Conservation (phyloP, 2,888 invertebrate genomes). For the Eristalinus aeneus region DNA sequence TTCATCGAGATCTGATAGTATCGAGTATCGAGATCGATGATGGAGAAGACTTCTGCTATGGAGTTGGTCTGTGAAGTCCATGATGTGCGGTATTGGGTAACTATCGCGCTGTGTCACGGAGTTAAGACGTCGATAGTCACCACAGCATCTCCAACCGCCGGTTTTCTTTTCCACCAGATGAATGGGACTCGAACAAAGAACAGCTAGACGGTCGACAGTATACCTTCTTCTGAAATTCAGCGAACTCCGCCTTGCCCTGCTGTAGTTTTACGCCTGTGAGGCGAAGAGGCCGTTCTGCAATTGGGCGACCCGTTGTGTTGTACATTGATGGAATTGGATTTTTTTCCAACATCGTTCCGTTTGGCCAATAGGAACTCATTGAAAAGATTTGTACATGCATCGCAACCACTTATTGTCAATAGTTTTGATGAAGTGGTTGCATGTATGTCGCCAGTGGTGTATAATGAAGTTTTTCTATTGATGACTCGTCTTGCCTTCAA, state of each 20-base stretch:
- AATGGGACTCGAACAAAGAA: slow-evolving; percentile 2
- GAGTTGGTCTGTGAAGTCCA: too few species aligned
- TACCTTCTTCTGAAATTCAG: background rate
- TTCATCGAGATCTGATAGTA: too few species aligned
- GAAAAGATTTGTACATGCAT: background rate
- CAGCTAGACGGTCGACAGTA: background rate
- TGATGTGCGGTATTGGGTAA: too few species aligned
- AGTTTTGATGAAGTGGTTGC: too few species aligned
- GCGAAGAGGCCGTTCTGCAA: background rate
- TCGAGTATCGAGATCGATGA: too few species aligned
- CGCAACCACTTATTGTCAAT: background rate
- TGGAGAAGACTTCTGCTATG: too few species aligned
- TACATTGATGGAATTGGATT: background rate
- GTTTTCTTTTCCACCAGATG: background rate
- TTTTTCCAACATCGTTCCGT: background rate
- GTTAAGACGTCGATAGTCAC: too few species aligned
- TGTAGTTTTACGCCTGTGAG: too few species aligned
- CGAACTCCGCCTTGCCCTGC: background rate
- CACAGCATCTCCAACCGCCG: slow-evolving; percentile 17
- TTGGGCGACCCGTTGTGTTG: slow-evolving; percentile 15
- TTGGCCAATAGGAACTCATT: background rate
- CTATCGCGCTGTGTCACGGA: too few species aligned
- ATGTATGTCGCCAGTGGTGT: too few species aligned
- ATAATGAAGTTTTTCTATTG: too few species aligned
- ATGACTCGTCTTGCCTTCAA: too few species aligned